Conservation (phyloP, 1,140 invertebrate species). For the Mamestra configurata region DNA sequence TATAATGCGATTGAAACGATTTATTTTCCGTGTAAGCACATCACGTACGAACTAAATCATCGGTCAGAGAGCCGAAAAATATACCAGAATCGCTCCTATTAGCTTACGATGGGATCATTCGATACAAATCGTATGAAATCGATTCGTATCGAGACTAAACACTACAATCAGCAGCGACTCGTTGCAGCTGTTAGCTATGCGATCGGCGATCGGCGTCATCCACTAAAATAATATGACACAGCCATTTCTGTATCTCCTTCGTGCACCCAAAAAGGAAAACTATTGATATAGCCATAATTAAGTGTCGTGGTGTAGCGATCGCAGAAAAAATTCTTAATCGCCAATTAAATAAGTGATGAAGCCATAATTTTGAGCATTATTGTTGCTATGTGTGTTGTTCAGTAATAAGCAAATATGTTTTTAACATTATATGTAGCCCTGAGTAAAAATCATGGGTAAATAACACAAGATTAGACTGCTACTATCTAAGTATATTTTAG, state of each 20-base stretch:
- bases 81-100: constrained; percentile 83
- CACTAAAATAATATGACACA: constrained; percentile 87
- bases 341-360: not conserved
- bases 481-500: too few relatives aligned
- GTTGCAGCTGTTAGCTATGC: constrained; percentile 83
- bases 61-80: constrained; percentile 79
- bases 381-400: not conserved
- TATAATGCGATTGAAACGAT: constrained; percentile 85
- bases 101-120: constrained; percentile 82
- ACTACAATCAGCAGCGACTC: constrained; percentile 81
- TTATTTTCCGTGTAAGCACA: constrained; percentile 84
- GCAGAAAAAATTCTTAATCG: constrained; percentile 53
- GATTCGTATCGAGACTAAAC: constrained; percentile 85
- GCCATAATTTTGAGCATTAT: not conserved
- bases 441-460: too few relatives aligned
- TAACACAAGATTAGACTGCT: too few relatives aligned
- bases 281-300: constrained; percentile 80
- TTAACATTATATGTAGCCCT: too few relatives aligned
- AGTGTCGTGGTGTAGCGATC: constrained; percentile 59
- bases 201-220: constrained; percentile 83
- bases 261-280: constrained; percentile 72
- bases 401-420: too few relatives aligned
- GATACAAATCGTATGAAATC: constrained; percentile 85
- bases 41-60: constrained; percentile 85
- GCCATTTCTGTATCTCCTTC: constrained; percentile 80